Evolutionary conservation across 2,888 invertebrate genomes (phyloP).

Genomic region (Andrena chrysosceles): DNA sequence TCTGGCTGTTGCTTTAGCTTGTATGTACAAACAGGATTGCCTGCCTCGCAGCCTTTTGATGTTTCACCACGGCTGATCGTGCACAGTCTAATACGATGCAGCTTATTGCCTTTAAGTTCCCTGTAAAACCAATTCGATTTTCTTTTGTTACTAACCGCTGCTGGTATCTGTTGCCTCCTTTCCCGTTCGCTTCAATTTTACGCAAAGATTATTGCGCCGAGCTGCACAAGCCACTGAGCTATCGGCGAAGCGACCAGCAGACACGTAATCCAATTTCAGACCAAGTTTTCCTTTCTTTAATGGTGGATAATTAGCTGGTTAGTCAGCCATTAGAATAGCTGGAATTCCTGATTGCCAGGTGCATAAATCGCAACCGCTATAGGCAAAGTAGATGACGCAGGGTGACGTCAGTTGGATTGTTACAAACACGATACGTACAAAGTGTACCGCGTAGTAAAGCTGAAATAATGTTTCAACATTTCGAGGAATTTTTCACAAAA

Average conservation of each 20-base stretch:
- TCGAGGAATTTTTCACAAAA: conserved; percentile 12
- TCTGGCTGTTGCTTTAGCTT: conserved; percentile 18
- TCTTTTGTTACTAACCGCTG: not conserved
- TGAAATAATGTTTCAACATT: conserved; percentile 15
- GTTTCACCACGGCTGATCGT: not conserved
- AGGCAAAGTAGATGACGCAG: not conserved
- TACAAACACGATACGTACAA: not conserved
- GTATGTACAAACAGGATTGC: conserved; percentile 15
- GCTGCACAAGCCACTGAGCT: not conserved
- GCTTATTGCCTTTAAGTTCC: conserved; percentile 6
- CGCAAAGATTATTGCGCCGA: not conserved
- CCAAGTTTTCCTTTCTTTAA: not conserved
- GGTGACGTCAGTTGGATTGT: conserved; percentile 2
- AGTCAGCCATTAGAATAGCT: not conserved
- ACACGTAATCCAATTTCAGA: not conserved
- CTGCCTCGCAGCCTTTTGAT: conserved; percentile 15
- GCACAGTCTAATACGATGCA: conserved; percentile 5
- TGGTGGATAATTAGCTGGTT: not conserved
- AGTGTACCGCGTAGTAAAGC: not conserved
- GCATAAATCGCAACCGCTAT: conserved; percentile 2
- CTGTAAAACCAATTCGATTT: conserved; percentile 1
- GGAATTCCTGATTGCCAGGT: not conserved
- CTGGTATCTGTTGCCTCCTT: not conserved
- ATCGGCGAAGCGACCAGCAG: not conserved
- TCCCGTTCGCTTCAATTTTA: not conserved